Percentiles rank a stretch among this genome's conserved stretches.
Evolutionary conservation across 2,113 vertebrate species (phyloP).

Genomic region (Hippocampus comes): DNA sequence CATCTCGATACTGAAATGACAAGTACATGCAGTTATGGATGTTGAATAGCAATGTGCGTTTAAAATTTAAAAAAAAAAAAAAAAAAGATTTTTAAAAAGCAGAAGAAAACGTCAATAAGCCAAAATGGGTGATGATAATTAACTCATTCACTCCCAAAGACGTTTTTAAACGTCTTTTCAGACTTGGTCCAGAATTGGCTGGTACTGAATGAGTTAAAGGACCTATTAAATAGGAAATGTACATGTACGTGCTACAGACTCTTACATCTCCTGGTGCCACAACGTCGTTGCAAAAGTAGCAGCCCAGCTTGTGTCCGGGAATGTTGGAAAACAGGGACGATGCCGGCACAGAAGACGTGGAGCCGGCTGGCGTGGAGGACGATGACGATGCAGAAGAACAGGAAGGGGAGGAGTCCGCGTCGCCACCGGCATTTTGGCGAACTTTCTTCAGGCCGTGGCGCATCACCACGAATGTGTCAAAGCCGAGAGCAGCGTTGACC

Average conservation of each 20-base stretch:
- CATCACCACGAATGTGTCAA: constrained; percentile 99
- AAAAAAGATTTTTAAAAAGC: no score
- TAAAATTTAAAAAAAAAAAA: no score
- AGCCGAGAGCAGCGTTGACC: constrained; percentile 92
- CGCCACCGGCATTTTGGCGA: constrained; percentile 27
- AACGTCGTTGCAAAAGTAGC: constrained; percentile 98
- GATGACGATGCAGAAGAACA: constrained; percentile 65
- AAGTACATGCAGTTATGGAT: no score
- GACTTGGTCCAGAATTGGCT: not conserved
- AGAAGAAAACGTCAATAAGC: not conserved
- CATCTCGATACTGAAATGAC: no score
- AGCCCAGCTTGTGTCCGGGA: constrained; percentile 93
- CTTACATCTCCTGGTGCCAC: constrained; percentile 97
- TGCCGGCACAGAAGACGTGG: constrained; percentile 58
- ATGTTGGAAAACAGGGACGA: constrained; percentile 96
- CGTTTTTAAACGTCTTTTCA: no score
- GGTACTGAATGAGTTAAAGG: no score
- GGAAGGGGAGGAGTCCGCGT: constrained; percentile 58
- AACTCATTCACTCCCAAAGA: no score
- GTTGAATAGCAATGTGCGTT: no score
- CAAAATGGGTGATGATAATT: not conserved
- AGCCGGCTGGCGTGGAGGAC: constrained; percentile 57
- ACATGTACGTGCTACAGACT: not conserved
- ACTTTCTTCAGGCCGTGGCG: constrained; percentile 91
- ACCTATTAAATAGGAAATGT: no score